A percentile compares a stretch with the other conserved stretches of the same genome.
Conservation (phyloP, 2,888 invertebrate genomes). For the Eledona agricola region DNA sequence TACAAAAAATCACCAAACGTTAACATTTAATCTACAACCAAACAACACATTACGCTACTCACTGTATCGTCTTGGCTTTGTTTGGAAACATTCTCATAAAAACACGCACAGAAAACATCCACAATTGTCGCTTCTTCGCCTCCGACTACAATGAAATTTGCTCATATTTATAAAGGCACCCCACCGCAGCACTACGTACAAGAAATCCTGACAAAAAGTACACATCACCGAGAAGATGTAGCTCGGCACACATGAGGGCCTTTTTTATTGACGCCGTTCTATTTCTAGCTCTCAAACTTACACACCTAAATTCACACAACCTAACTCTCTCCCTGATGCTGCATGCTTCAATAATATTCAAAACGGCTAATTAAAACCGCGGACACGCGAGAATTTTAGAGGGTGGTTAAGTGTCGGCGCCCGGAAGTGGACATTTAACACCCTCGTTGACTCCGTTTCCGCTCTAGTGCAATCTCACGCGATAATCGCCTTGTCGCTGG, state of each 20-base stretch:
- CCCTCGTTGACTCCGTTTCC: constrained; percentile 49
- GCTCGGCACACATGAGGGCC: constrained; percentile 38
- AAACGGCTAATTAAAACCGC: constrained; percentile 15
- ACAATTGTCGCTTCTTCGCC: background rate
- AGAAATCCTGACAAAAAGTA: constrained; percentile 43
- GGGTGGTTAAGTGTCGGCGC: constrained; percentile 43
- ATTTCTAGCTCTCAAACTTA: constrained; percentile 26
- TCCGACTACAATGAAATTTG: constrained; percentile 36
- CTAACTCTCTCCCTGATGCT: background rate
- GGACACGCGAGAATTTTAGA: constrained; percentile 20
- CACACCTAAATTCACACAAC: constrained; percentile 9
- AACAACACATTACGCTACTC: constrained; percentile 15
- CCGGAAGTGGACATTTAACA: constrained; percentile 56
- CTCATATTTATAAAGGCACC: constrained; percentile 52
- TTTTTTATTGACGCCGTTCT: constrained; percentile 36
- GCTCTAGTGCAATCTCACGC: constrained; percentile 47
- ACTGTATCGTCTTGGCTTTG: constrained; percentile 28
- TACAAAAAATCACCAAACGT: no score
- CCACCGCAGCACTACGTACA: constrained; percentile 43
- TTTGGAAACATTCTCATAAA: no score
- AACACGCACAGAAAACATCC: no score
- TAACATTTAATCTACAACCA: background rate
- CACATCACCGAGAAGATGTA: constrained; percentile 37
- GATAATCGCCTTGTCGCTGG: constrained; percentile 41
- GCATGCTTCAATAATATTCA: no score